Evolutionary conservation across 2,113 vertebrate genomes (phyloP), one percentile per base, ranked within the genome.

Genomic region (Illadopsis cleaveri): DNA sequence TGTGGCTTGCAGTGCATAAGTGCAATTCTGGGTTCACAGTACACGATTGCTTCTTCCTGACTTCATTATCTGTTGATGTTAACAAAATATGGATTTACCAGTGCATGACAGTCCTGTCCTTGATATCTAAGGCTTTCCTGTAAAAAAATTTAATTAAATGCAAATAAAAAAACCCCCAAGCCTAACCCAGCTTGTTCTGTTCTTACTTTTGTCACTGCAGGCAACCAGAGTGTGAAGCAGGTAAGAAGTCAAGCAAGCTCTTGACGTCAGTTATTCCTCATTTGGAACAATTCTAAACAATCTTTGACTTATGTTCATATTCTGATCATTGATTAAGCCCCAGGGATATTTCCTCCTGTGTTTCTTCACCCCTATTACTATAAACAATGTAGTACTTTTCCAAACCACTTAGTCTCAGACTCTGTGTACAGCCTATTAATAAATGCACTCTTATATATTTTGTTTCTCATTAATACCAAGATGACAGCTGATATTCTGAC

Each of bases 261-360:
- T 96, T 98, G 98, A 98, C 95, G 93, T 98, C 97, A 98, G 86
- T 95, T 95, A 94, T 97, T 97, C 57, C 94, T 97, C 96, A 97
- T 98, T 98, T 98, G 96, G 94, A 98, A 95, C 71, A 96, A 91
- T 95, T 97, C 77, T 96, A 96, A 94, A 93, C 54, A 92, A 72
- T 96, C 90, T 97, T 95, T 97, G 97, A 98, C 94, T 98, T 97
- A 90, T 45, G 68, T 83, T 94, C 71, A 83, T 96, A 62, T 91
- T 78, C 79, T 97, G 92, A 87, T 96, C 97, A 98, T 98, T 98
- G 97, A 98, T 98, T 97, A 97, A 98, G 86, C 97, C 82, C 94
- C 95, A 97, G 97, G 97, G 93, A 86, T 96, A 81, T 98, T 98
- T 98, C 98, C 96, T 96, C 73, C 62, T 31, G 45, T 85, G 92